Base-by-base conservation (phyloP, 2,113 vertebrate species). In the Narcine bancroftii region DNA sequence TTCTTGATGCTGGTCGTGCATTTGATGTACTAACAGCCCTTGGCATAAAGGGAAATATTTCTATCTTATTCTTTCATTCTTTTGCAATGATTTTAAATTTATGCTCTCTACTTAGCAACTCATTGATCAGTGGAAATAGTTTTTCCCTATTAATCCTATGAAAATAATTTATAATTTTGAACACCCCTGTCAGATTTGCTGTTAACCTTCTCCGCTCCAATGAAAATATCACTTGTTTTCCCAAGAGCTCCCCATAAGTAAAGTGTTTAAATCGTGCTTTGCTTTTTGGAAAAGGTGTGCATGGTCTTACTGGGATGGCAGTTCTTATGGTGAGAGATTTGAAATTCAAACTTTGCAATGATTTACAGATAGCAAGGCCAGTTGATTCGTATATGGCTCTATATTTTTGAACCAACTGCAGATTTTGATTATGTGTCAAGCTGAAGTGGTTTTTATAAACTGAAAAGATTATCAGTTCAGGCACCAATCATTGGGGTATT, bases 41-140 rank as follows among this genome's bases (percentile, higher is more conserved):
- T 17, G 15, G 53, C 29, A 39, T 6, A 60, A 60, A 60, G 36
- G n/a, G 56, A 87, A 60, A 87, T 21, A 36, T 39, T 87, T 39
- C 33, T 60, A 19, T n/a, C 17, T 4, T 87, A 33, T 63, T 36
- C 53, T 60, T 85, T 53, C 47, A 33, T 53, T 83, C 50, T 53
- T 83, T 83, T 83, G 53, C 33, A 60, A 87, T 60, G 53, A 87
- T 60, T 87, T 87, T 56, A 87, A 87, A 87, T 87, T 87, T 87
- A 87, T 87, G 81, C 81, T 87, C 81, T 60, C 5, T 87, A 60
- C 53, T 87, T 87, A 87, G 53, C 53, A 56, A 56, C 53, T 60
- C 81, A 87, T 87, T 87, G 81, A 60, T 87, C 81, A 87, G 81
- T 87, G 81, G 36, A 87, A 87, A 87, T 63, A 87, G 53, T 87